These are phyloP conservation scores for Tylochromis polylepis DNA, from an alignment of 2,113 vertebrate species.

Conservation along the genomic window DNA sequence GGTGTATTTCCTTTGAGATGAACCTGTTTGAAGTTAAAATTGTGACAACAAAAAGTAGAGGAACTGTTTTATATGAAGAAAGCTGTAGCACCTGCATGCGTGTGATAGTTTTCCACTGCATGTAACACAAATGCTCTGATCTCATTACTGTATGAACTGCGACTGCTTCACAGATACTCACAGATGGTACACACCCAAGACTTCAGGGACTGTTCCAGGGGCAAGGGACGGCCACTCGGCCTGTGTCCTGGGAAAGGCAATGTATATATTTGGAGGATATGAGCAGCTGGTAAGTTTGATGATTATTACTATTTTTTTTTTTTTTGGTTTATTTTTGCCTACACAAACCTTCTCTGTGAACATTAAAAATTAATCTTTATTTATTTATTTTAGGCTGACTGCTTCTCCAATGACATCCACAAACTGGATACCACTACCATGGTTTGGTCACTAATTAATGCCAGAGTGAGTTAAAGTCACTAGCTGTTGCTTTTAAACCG, in stretches of 20 bases:
- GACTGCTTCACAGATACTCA: constrained; percentile 77
- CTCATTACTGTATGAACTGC: not conserved
- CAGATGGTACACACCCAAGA: constrained; percentile 90
- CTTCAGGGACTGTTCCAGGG: constrained; percentile 88
- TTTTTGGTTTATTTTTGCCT: not conserved
- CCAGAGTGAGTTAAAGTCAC: constrained; percentile 78
- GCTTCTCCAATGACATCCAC: constrained; percentile 99
- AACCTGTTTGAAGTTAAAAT: constrained; percentile 9
- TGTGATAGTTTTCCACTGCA: not conserved
- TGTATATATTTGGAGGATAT: constrained; percentile 98
- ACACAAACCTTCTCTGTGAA: not conserved
- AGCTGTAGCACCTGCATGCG: constrained; percentile 1
- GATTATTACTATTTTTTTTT: too few relatives aligned
- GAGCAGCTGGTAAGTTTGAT: constrained; percentile 89
- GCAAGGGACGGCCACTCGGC: constrained; percentile 95
- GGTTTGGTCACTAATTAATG: constrained; percentile 90
- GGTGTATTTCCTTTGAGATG: not conserved
- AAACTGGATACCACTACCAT: constrained; percentile 90
- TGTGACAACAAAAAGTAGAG: not conserved
- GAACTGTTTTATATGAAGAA: not conserved
- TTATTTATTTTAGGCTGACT: constrained; percentile 83
- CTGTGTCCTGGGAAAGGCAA: constrained; percentile 87
- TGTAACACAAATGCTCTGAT: not conserved
- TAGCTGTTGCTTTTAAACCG: not conserved
- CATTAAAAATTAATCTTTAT: not conserved